Evolutionary conservation across 2,888 invertebrate species (phyloP), one percentile per base, ranked within the genome.

Genomic region (Glaucopsyche alexis): DNA sequence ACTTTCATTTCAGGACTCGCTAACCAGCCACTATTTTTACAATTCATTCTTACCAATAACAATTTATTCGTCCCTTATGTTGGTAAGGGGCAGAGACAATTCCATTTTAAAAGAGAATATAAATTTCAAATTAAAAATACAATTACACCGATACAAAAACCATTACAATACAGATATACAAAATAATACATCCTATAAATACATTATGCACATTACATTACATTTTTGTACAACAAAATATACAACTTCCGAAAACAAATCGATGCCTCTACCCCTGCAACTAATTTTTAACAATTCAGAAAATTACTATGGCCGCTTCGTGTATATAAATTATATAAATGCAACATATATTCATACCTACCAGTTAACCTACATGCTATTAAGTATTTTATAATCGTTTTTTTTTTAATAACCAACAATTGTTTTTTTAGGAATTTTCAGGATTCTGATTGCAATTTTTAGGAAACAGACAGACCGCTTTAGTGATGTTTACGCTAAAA

Each of bases 241-340:
- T 69, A 69, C 69, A 69, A 66, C 52, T 72, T 64, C 38, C 8
- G 38, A 45, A 66, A 47, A 64, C 64, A 47, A 19, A 71, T 49
- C 19, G 29, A 80, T 78, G 78, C 78, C 84, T 85, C 83, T 81
- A 81, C 83, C 84, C 75, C 76, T 73, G 76, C 80, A 81, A 81
- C 83, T 77, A 79, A 80, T 78, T 78, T 79, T 72, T 71, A 75
- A 82, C 78, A 83, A 76, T 75, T 69, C 80, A 80, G 83, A 83
- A 84, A 83, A 82, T 81, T 81, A 80, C 81, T 89, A 92, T 92
- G 91, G 91, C 91, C 89, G 87, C 81, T 83, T 72, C 72, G 65
- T 65, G 66, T 66, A 72, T 60, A 71, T 72, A 72, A 72, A 72
- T 72, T 66, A 72, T 72, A 72, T 72, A 72, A 66, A 72, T 66